Evolutionary conservation across 2,113 vertebrate genomes (phyloP), one percentile per base, ranked within the genome.

Genomic region (Platanista minor): DNA sequence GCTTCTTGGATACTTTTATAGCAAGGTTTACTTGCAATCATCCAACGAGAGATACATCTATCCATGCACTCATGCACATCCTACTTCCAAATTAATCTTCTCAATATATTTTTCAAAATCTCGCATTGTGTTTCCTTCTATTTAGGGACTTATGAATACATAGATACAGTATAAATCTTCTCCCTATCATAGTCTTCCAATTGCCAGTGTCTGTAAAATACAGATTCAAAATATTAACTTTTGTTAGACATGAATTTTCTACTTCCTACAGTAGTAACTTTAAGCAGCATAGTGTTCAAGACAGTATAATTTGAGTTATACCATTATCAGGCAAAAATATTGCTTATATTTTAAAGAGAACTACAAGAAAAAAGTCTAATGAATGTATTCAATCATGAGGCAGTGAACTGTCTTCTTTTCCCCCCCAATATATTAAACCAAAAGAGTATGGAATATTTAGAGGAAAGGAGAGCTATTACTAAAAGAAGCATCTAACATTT

Each of bases 271-370:
- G 49, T 84, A 93, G 66, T 80, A 96, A 86, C 49, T 92, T 96
- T 94, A 96, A 96, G 86, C 67, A 89, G 62, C 46, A 92, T 49
- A 90, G 43, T 96, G 69, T 95, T 84, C 49, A 94, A 83, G 66
- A 86, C 62, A 61, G 94, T 90, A 91, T 91, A 96, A 94, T 81
- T 90, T 97, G 91, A 95, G 29, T 93, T 80, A 80, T 81, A 82
- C n/a, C 43, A 39, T 67, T 92, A 46, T 77, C 17, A 54, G 66
- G 54, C 41, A 94, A 94, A 96, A 95, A n/a, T 0, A 36, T 31
- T 72, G 31, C 14, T 90, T 91, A 96, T 90, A 52, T 46, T 94
- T 92, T 93, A 95, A 33, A 86, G 25, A 87, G 29, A 86, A 88
- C 1, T 66, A 62, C 6, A 90, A 49, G 31, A 86, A 95, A 89